These are phyloP conservation scores for Zoanthus sociatus DNA, from an alignment of 92 coral and sea anemone genomes.

Conservation along the genomic window DNA sequence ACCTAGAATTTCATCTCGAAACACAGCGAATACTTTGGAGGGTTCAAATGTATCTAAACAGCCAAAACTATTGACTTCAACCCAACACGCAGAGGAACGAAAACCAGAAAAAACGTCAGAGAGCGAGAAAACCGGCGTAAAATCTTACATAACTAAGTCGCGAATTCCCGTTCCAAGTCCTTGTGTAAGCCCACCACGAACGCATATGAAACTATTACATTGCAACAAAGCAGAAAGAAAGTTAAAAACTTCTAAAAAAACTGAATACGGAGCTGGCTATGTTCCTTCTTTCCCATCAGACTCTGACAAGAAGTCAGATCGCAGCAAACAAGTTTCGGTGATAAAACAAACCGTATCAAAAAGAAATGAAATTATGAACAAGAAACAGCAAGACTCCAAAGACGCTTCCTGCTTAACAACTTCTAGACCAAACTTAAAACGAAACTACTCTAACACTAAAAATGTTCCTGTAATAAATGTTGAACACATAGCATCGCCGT, in stretches of 20 bases:
- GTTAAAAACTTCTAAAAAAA: slow-evolving; percentile 1
- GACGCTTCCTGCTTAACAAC: neutral
- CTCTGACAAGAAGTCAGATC: slow-evolving; percentile 39
- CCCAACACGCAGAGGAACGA: neutral
- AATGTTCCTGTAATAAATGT: slow-evolving; percentile 21
- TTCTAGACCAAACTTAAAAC: neutral
- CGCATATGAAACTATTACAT: neutral
- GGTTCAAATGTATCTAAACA: slow-evolving; percentile 6
- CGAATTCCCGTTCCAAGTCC: slow-evolving; percentile 19
- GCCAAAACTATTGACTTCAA: slow-evolving; percentile 13
- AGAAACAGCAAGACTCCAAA: slow-evolving; percentile 3
- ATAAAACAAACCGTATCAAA: slow-evolving; percentile 56
- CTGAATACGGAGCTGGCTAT: slow-evolving; percentile 10
- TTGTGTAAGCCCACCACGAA: slow-evolving; percentile 38
- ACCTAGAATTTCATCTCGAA: neutral
- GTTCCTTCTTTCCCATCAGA: slow-evolving; percentile 47
- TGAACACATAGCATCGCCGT: slow-evolving; percentile 27
- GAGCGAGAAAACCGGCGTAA: neutral
- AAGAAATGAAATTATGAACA: slow-evolving; percentile 26
- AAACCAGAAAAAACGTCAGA: neutral
- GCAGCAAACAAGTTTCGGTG: slow-evolving; percentile 59
- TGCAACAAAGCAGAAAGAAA: slow-evolving; percentile 8
- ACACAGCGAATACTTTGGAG: neutral
- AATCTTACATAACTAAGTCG: neutral
- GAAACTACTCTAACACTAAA: neutral